Evolutionary conservation across 2,113 vertebrate genomes (phyloP).

Genomic region (Macaca mulatta): DNA sequence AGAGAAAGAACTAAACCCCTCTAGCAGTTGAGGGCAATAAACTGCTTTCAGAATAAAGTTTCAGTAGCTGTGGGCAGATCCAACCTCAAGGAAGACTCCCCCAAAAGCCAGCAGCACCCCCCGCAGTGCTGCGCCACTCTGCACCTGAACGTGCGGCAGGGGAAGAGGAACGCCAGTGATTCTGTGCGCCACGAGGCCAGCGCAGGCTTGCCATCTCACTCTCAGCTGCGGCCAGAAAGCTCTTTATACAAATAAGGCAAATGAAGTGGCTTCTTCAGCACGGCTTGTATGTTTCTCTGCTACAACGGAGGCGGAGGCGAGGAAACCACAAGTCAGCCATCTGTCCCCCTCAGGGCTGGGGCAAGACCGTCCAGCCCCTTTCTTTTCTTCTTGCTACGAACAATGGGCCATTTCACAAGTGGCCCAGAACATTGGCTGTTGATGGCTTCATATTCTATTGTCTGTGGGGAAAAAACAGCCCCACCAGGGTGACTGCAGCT

Average conservation of each 20-base stretch:
- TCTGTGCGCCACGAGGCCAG: rapidly evolving
- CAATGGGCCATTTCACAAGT: background rate
- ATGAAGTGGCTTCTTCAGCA: background rate
- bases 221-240: rapidly evolving
- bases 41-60: conserved; percentile 40
- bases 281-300: background rate
- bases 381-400: background rate
- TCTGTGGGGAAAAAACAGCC: background rate
- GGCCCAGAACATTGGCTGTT: background rate
- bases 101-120: rapidly evolving
- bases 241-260: background rate
- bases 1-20: conserved; percentile 47
- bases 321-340: rapidly evolving
- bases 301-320: background rate
- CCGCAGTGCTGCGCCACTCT: rapidly evolving
- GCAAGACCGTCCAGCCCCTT: background rate
- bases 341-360: background rate
- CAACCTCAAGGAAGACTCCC: background rate
- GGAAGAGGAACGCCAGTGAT: too few relatives aligned
- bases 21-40: conserved; percentile 18
- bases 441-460: background rate
- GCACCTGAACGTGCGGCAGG: rapidly evolving
- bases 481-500: background rate
- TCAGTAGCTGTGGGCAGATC: background rate
- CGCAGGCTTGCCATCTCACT: too few relatives aligned